phyloP scores from a whole-genome alignment of 2,797 vertebrate species.

The Neomorphus geoffroyi region DNA sequence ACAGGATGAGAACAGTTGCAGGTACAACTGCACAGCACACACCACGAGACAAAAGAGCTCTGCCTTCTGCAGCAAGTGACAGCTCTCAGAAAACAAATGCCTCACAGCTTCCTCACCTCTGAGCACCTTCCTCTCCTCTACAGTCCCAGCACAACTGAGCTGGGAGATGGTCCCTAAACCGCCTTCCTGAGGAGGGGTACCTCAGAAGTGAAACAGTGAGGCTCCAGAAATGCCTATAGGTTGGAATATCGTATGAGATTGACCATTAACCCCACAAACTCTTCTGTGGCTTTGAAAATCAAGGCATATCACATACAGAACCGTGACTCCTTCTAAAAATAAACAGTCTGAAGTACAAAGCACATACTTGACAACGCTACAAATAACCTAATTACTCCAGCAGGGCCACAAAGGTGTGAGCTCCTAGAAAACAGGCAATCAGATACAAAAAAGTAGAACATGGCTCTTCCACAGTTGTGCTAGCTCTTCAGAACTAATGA shows the following conservation, averaged over 20 bases:
- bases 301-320: neutral
- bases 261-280: neutral
- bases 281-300: neutral
- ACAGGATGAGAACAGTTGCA: neutral
- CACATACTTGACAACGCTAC: neutral
- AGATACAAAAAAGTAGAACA: neutral
- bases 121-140: neutral
- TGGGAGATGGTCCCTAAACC: neutral
- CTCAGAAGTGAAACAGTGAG: neutral
- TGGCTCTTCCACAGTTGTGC: slow-evolving; percentile 32
- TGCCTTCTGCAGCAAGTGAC: neutral
- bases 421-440: slow-evolving; percentile 21
- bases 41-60: neutral
- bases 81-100: neutral
- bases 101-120: neutral
- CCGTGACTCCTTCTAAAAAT: neutral
- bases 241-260: neutral
- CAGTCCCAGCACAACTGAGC: neutral
- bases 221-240: neutral
- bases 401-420: neutral
- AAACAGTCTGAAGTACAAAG: slow-evolving; percentile 5
- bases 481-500: slow-evolving; percentile 60
- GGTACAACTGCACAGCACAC: neutral
- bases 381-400: slow-evolving; percentile 26
- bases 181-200: neutral